These are phyloP conservation scores for Sternotherus odoratus DNA, from an alignment of 2,797 vertebrate species.

Conservation along the genomic window DNA sequence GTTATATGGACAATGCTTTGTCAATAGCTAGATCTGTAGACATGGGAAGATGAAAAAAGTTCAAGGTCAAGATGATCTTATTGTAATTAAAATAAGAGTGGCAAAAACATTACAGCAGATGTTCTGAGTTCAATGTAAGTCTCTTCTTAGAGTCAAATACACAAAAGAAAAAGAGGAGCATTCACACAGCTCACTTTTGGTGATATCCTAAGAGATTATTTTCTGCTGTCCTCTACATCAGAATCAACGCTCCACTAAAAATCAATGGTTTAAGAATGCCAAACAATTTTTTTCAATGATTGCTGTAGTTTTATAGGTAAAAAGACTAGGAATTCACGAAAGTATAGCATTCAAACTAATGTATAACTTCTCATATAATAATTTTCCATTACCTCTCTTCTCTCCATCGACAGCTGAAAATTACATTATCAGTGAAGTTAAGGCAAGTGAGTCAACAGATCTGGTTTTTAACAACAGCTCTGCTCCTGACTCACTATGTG, in stretches of 20 bases:
- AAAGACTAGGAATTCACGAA: neutral
- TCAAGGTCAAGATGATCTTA: neutral
- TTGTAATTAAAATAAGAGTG: neutral
- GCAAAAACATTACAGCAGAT: neutral
- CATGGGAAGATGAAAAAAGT: neutral
- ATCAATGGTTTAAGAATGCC: neutral
- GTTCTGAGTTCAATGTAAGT: neutral
- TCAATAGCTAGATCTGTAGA: neutral
- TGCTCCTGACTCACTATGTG: neutral
- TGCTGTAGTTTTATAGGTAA: neutral
- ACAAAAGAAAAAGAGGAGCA: constrained; percentile 9
- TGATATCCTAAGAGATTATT: neutral
- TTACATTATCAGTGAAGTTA: constrained; percentile 7
- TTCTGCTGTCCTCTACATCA: neutral
- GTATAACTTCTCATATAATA: neutral
- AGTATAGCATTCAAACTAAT: neutral
- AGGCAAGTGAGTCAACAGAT: neutral
- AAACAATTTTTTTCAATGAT: neutral
- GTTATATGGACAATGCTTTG: neutral
- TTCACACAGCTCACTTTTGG: accelerated
- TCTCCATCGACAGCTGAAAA: neutral
- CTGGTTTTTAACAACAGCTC: constrained; percentile 34
- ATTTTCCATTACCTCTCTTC: neutral
- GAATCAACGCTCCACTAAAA: neutral
- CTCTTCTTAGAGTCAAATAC: neutral